Conservation (phyloP, 2,113 vertebrate genomes). For the Corynorhinus townsendii region DNA sequence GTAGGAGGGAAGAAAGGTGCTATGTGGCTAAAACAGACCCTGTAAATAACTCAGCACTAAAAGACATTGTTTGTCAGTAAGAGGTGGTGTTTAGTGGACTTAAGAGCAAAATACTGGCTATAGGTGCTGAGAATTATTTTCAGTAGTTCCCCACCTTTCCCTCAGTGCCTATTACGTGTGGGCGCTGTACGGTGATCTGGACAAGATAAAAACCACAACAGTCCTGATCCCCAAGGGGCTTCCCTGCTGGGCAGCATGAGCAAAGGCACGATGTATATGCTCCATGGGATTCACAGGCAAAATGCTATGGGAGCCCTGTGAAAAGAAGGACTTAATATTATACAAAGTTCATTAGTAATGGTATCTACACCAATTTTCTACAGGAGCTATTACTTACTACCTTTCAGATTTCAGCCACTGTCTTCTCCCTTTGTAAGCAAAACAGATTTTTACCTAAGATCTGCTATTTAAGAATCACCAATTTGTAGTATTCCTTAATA, state of each 20-base stretch:
- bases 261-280: neutral
- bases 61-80: neutral
- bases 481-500: constrained; percentile 24
- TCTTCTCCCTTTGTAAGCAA: constrained; percentile 58
- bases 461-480: constrained; percentile 42
- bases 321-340: constrained; percentile 40
- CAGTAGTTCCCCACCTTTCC: neutral
- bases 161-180: neutral
- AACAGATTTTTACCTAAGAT: constrained; percentile 57
- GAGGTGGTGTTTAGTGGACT: neutral
- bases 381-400: constrained; percentile 62
- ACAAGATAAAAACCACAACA: neutral
- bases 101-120: neutral
- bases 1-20: neutral
- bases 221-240: neutral
- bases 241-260: neutral
- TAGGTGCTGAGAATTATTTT: neutral
- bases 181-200: neutral
- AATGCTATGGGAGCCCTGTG: neutral
- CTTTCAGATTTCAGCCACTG: constrained; percentile 58
- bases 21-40: neutral
- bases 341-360: constrained; percentile 72
- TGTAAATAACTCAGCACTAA: neutral
- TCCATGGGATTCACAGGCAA: neutral
- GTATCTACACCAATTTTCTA: constrained; percentile 72